Percentiles rank a stretch among this genome's conserved stretches.
These are phyloP conservation scores for Dryobota labecula DNA, from an alignment of 2,888 invertebrate species.

Conservation along the genomic window DNA sequence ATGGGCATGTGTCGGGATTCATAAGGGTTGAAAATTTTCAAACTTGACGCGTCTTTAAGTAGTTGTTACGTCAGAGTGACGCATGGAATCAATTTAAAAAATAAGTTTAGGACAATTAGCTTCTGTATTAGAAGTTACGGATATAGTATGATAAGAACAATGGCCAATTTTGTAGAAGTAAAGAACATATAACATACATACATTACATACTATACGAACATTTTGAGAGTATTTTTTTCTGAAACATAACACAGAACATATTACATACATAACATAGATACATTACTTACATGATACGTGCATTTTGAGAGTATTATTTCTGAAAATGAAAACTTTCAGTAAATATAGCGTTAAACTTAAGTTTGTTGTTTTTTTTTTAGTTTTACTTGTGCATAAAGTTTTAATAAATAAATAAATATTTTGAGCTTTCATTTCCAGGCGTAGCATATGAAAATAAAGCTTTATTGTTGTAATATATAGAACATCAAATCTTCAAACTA, in stretches of 20 bases:
- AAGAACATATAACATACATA: too few relatives aligned
- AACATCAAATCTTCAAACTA: constrained; percentile 39
- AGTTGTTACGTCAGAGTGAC: neutral
- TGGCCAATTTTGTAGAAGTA: neutral
- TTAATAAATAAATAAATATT: too few relatives aligned
- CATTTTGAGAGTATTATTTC: too few relatives aligned
- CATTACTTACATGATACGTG: too few relatives aligned
- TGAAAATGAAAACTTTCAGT: neutral
- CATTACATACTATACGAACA: too few relatives aligned
- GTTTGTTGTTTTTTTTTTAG: too few relatives aligned
- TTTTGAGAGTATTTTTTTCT: too few relatives aligned
- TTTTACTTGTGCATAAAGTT: too few relatives aligned
- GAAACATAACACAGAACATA: too few relatives aligned
- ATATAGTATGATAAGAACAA: too few relatives aligned
- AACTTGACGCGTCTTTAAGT: constrained; percentile 4
- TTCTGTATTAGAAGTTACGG: too few relatives aligned
- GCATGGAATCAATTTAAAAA: neutral
- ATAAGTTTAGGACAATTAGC: neutral
- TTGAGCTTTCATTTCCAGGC: neutral
- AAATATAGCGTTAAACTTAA: neutral
- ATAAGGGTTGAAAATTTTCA: constrained; percentile 10
- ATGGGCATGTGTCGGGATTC: constrained; percentile 32
- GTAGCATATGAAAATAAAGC: constrained; percentile 13
- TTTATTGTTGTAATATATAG: neutral
- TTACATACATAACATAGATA: too few relatives aligned